phyloP scores from a whole-genome alignment of 2,888 invertebrate species.

The Lamellibrachia columna region DNA sequence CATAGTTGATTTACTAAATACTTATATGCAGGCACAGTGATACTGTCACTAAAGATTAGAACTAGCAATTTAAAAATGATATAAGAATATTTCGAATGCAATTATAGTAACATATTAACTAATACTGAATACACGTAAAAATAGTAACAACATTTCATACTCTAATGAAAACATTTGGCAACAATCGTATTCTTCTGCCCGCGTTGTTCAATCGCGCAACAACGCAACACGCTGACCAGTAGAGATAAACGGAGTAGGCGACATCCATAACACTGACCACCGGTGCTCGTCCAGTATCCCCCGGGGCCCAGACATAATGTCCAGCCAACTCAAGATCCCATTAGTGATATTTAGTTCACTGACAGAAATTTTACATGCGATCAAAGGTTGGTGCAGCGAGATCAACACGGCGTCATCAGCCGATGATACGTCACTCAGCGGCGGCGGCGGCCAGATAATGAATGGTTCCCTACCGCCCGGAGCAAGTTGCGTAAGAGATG shows the following conservation, averaged over 20 bases:
- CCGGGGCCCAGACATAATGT: neutral
- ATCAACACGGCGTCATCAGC: neutral
- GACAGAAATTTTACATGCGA: neutral
- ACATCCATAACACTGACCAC: neutral
- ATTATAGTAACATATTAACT: too few relatives aligned
- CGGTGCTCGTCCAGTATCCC: neutral
- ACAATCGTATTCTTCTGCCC: neutral
- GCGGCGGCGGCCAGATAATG: neutral
- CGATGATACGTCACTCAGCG: neutral
- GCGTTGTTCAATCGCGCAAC: neutral
- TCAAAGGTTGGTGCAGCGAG: neutral
- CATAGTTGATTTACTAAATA: too few relatives aligned
- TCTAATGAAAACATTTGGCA: neutral
- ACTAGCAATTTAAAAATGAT: too few relatives aligned
- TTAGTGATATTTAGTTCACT: conserved; percentile 6
- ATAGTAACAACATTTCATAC: neutral
- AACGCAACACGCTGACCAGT: neutral
- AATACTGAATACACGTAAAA: too few relatives aligned
- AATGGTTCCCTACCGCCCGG: neutral
- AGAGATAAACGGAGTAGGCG: neutral
- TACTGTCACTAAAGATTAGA: too few relatives aligned
- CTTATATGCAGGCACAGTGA: too few relatives aligned
- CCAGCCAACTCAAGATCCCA: neutral
- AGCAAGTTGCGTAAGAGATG: neutral
- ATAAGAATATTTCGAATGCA: too few relatives aligned